Conservation (phyloP, 2,888 invertebrate species). For the Stictocephala bisonia region DNA sequence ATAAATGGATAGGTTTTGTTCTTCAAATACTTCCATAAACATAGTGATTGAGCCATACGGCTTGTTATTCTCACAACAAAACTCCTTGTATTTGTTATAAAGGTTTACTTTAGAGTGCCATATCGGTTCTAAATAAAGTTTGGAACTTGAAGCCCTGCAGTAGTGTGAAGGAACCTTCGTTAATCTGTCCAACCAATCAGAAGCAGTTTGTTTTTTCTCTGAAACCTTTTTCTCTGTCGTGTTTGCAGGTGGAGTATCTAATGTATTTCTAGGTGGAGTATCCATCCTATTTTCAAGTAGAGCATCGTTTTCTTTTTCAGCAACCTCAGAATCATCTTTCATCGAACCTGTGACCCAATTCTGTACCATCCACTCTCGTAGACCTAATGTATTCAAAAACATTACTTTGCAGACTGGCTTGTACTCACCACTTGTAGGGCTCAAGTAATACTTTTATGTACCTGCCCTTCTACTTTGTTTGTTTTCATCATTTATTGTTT, state of each 20-base stretch:
- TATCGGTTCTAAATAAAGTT: slow-evolving; percentile 23
- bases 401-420: not conserved
- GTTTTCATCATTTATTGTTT: not conserved
- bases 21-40: not conserved
- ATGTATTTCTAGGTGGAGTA: too few relatives aligned
- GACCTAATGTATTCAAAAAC: not conserved
- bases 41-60: not conserved
- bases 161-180: slow-evolving; percentile 39
- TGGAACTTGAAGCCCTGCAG: slow-evolving; percentile 4
- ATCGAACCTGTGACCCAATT: not conserved
- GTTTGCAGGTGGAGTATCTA: not conserved
- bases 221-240: not conserved
- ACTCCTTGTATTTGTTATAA: slow-evolving; percentile 3
- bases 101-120: not conserved
- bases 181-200: not conserved
- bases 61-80: slow-evolving; percentile 13
- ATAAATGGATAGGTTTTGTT: slow-evolving; percentile 44
- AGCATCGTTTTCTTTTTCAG: not conserved
- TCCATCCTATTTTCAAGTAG: not conserved
- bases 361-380: not conserved
- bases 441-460: not conserved
- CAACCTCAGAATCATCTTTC: not conserved
- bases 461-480: not conserved
- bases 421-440: not conserved
- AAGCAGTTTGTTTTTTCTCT: not conserved